Conservation (phyloP, 2,888 invertebrate genomes). For the Allacma fusca region DNA sequence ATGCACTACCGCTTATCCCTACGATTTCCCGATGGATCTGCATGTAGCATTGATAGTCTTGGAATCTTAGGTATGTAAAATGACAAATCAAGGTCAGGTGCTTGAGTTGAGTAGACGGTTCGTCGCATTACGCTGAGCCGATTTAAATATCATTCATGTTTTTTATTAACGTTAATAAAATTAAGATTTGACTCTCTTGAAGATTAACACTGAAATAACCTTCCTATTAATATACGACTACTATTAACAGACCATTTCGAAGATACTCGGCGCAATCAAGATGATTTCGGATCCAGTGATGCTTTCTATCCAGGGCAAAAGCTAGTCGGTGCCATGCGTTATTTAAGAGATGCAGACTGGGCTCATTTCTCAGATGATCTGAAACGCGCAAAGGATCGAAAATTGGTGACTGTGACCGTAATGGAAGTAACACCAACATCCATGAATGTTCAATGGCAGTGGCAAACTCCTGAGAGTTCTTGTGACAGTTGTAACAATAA, state of each 20-base stretch:
- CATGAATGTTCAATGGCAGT: conserved; percentile 88
- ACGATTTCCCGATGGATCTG: conserved; percentile 73
- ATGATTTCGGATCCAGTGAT: conserved; percentile 64
- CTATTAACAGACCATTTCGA: conserved; percentile 55
- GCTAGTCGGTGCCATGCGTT: conserved; percentile 73
- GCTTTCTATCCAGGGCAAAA: conserved; percentile 76
- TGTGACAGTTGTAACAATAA: conserved; percentile 49
- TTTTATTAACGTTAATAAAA: no score
- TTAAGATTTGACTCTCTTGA: no score
- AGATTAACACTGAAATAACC: no score
- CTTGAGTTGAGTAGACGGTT: not conserved
- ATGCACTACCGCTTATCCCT: conserved; percentile 75
- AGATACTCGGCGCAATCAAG: conserved; percentile 60
- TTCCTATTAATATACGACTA: not conserved
- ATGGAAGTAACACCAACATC: conserved; percentile 82
- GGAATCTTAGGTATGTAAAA: conserved; percentile 29
- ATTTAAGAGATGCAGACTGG: conserved; percentile 80
- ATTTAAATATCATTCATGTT: no score
- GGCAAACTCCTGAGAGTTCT: conserved; percentile 65
- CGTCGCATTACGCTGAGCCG: no score
- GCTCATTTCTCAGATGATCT: conserved; percentile 78
- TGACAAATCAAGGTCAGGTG: not conserved
- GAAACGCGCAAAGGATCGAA: conserved; percentile 66
- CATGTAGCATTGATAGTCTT: conserved; percentile 70
- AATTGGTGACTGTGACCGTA: conserved; percentile 74